Conservation (phyloP, 1,140 invertebrate species). For the Saccostrea cuccullata region DNA sequence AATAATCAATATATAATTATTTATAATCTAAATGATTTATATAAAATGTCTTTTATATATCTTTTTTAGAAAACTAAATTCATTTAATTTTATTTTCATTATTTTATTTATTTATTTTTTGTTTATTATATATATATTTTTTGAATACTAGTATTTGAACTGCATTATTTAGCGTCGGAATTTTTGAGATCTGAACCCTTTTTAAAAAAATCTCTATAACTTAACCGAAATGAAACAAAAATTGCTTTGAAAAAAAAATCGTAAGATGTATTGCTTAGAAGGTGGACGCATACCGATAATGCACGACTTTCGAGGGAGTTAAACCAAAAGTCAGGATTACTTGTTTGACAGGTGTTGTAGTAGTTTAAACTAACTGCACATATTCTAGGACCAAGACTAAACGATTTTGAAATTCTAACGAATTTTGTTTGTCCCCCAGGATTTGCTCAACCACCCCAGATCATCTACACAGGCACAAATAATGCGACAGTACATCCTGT, state of each 20-base stretch:
- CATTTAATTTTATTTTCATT: too few relatives aligned
- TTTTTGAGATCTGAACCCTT: too few relatives aligned
- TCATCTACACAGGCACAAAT: background rate
- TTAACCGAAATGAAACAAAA: too few relatives aligned
- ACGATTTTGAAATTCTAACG: background rate
- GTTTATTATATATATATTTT: too few relatives aligned
- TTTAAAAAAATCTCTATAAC: too few relatives aligned
- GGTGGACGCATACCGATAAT: background rate
- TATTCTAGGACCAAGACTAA: background rate
- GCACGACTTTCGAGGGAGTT: background rate
- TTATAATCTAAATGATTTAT: too few relatives aligned
- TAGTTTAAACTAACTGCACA: background rate
- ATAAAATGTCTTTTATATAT: too few relatives aligned
- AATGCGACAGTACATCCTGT: background rate
- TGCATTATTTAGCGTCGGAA: too few relatives aligned
- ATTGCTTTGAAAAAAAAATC: background rate
- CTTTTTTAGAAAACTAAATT: too few relatives aligned
- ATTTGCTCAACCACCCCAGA: constrained; percentile 21
- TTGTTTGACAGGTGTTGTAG: background rate
- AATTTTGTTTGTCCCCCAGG: background rate
- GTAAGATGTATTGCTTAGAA: background rate
- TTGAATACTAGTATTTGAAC: too few relatives aligned
- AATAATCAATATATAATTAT: too few relatives aligned
- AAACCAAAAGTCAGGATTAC: constrained; percentile 20
- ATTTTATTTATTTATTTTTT: too few relatives aligned